Conservation (phyloP, 2,888 invertebrate genomes). For the Hypsopygia costalis region DNA sequence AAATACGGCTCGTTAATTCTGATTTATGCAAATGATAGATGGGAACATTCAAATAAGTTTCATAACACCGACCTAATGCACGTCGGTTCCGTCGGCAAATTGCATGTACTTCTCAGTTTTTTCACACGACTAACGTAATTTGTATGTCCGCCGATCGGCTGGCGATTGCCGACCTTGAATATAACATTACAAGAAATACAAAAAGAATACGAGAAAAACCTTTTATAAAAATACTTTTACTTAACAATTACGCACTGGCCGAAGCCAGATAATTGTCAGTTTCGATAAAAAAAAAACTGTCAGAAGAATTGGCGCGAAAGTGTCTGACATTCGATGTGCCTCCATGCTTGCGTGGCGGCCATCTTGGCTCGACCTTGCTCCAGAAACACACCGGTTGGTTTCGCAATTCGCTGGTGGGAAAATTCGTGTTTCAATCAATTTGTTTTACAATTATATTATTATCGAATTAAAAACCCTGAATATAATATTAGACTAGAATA, state of each 20-base stretch:
- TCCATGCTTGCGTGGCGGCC: conserved; percentile 59
- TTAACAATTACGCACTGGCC: not conserved
- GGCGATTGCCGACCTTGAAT: conserved; percentile 37
- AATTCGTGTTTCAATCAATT: conserved; percentile 57
- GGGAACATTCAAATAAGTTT: conserved; percentile 26
- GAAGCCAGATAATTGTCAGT: conserved; percentile 14
- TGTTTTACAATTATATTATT: conserved; percentile 33
- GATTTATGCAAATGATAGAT: conserved; percentile 11
- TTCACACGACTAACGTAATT: conserved; percentile 55
- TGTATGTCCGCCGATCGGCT: conserved; percentile 35
- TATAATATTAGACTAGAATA: not conserved
- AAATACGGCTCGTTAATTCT: not conserved
- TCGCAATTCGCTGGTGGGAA: conserved; percentile 65
- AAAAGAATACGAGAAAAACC: not conserved
- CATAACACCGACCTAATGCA: conserved; percentile 32
- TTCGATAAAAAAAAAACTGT: conserved; percentile 23
- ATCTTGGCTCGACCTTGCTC: conserved; percentile 71
- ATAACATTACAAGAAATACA: conserved; percentile 24
- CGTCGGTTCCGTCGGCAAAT: conserved; percentile 34
- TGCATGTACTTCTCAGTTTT: conserved; percentile 35
- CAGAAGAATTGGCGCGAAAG: conserved; percentile 58
- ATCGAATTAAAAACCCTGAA: conserved; percentile 20
- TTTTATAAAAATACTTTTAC: not conserved
- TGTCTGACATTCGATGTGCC: conserved; percentile 57
- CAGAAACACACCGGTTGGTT: conserved; percentile 59